Percentiles rank a stretch among this genome's conserved stretches.
phyloP scores from a whole-genome alignment of 2,113 vertebrate species.

The human region DNA sequence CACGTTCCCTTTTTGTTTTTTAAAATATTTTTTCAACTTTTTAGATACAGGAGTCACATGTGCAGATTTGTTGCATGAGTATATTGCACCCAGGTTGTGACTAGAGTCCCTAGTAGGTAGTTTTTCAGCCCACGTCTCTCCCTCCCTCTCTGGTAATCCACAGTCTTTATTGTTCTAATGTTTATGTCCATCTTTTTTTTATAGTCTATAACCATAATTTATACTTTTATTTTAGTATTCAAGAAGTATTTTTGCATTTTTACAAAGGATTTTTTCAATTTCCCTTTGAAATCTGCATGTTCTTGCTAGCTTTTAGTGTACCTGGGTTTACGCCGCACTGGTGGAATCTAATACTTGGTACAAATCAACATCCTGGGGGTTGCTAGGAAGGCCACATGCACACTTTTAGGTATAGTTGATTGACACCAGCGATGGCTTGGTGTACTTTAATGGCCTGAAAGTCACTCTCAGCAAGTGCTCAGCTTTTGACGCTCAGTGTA shows the following conservation, averaged over 20 bases:
- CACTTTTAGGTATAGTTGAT: neutral
- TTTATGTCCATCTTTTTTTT: neutral
- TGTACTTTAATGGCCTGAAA: neutral
- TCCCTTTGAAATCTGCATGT: neutral
- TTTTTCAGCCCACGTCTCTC: no score
- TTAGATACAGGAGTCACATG: fast-evolving
- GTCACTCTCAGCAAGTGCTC: fast-evolving
- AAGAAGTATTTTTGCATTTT: neutral
- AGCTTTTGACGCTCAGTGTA: neutral
- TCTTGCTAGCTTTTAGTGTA: neutral
- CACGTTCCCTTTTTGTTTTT: neutral
- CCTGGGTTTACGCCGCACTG: neutral
- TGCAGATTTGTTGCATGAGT: no score
- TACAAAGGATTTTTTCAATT: neutral
- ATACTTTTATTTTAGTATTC: neutral
- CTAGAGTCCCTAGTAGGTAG: no score
- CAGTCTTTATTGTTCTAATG: no score
- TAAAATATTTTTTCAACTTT: no score
- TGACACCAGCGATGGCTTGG: neutral
- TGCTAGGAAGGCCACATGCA: neutral
- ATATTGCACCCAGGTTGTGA: no score
- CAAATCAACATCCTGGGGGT: neutral
- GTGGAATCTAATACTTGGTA: neutral
- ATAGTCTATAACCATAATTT: neutral
- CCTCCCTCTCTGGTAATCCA: no score